Evolutionary conservation across 2,888 invertebrate genomes (phyloP).

Genomic region (Pyrocoelia pectoralis): DNA sequence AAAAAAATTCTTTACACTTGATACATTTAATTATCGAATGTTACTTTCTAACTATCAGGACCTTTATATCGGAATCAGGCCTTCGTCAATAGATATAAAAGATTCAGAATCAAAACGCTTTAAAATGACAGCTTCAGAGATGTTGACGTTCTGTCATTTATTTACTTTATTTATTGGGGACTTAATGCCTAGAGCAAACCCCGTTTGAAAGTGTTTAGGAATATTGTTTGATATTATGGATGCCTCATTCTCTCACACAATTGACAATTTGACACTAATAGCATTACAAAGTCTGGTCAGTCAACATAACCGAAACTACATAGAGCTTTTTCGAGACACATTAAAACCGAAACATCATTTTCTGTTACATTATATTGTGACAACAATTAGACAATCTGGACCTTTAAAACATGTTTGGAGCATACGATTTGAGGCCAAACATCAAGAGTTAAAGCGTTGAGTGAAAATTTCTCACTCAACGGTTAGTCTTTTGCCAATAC

Average conservation of each 20-base stretch:
- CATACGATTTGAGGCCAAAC: background rate
- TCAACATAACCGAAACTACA: background rate
- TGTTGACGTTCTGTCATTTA: background rate
- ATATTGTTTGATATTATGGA: background rate
- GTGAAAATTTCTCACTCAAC: too few species aligned
- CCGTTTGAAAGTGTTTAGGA: background rate
- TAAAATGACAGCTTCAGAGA: constrained; percentile 2
- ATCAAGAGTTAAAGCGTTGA: background rate
- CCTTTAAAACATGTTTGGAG: background rate
- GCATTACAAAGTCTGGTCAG: background rate
- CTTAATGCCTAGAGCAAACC: background rate
- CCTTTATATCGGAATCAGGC: background rate
- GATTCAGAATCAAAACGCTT: background rate
- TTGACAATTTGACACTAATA: background rate
- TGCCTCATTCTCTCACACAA: background rate
- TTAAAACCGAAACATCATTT: constrained; percentile 4
- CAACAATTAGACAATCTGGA: too few species aligned
- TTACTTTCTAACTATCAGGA: background rate
- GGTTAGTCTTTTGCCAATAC: too few species aligned
- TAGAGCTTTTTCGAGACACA: background rate
- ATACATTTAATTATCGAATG: background rate
- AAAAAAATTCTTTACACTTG: background rate
- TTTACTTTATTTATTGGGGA: background rate
- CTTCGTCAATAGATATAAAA: background rate
- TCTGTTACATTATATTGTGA: background rate